Conservation (phyloP, 2,888 invertebrate genomes). For the Micropterix aruncella region DNA sequence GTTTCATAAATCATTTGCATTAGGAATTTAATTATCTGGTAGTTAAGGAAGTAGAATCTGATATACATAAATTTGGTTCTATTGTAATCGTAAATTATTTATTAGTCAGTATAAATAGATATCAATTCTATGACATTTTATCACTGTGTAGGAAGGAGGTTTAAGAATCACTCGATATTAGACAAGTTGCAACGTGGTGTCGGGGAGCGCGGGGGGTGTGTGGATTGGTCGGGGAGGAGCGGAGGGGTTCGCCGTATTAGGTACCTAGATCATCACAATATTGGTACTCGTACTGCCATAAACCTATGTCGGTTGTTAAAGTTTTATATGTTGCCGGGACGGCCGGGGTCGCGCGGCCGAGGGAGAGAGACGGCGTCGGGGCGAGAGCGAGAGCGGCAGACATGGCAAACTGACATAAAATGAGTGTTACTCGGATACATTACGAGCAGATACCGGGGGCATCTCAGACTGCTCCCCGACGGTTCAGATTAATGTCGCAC, state of each 20-base stretch:
- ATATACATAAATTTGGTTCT: no score
- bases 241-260: not conserved
- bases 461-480: not conserved
- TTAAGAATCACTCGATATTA: no score
- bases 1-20: no score
- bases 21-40: no score
- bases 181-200: no score
- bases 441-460: not conserved
- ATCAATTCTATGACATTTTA: not conserved
- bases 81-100: not conserved
- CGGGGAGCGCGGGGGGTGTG: no score
- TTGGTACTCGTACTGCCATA: not conserved
- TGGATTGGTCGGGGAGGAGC: not conserved
- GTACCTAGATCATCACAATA: not conserved
- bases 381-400: not conserved
- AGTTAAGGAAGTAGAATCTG: no score
- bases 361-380: not conserved
- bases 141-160: not conserved
- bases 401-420: not conserved
- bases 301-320: not conserved
- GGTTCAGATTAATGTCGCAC: not conserved
- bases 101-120: not conserved
- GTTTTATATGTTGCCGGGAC: not conserved
- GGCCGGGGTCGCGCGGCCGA: not conserved
- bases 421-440: not conserved